Evolutionary conservation across 2,797 vertebrate species (phyloP), one percentile per base, ranked within the genome.

Genomic region (Merluccius polli): DNA sequence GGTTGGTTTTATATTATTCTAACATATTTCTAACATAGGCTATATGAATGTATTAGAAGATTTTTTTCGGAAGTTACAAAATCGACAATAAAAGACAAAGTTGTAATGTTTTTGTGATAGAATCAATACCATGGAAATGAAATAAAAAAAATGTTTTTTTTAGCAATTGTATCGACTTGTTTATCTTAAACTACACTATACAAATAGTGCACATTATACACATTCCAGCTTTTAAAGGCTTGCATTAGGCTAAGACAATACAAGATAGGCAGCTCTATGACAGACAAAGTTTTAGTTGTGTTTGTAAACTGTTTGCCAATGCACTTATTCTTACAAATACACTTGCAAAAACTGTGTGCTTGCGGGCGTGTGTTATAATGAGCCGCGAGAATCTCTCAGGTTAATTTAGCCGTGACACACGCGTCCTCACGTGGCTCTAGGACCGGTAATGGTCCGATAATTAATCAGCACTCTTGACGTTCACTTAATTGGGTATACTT

Each of bases 101-200:
- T 13, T 44, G 74, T 75, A 52, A 52, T 75, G 41, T 75, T 75
- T 75, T 67, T 75, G 74, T 75, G 68, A 59, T 52, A 68, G 35
- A 69, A 31, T 41, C 32, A 74, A 75, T 24, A 35, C 27, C 24
- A 70, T 59, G 41, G 31, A 75, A 59, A 59, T 73, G 21, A 74
- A 77, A 81, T 29, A 69, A 73, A 73, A 48, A 75, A 71, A 63
- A 10, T 24, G 18, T n/a, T 59, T 65, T 24, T 65, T 65, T 65
- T 65, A 65, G 59, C 24, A 24, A 65, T 27, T 24, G 59, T 4
- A 65, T 65, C 59, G 24, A 24, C 24, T 27, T 9, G 24, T 65
- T 24, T n/a, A 63, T 63, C 59, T 63, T 63, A 24, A 65, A 27
- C 59, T 27, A 27, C n/a, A n/a, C n/a, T n/a, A n/a, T n/a, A n/a